Conservation (phyloP, 2,888 invertebrate species). For the Pandemis heparana region DNA sequence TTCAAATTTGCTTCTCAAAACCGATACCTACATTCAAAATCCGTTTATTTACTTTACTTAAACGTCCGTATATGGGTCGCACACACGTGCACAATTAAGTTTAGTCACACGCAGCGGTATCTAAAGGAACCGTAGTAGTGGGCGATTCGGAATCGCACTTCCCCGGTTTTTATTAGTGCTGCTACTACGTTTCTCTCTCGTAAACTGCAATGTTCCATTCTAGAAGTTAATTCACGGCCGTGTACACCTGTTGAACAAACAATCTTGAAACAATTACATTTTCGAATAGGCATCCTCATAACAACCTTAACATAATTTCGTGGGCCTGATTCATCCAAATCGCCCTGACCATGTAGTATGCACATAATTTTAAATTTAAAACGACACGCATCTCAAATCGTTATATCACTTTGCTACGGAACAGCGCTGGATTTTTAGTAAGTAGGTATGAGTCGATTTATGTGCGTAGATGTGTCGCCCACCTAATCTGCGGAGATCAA, state of each 20-base stretch:
- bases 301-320: slow-evolving; percentile 35
- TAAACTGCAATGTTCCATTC: slow-evolving; percentile 3
- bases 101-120: too few species aligned
- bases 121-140: too few species aligned
- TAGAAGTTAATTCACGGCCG: slow-evolving; percentile 12
- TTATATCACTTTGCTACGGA: slow-evolving; percentile 9
- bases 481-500: not conserved
- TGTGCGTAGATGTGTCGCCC: slow-evolving; percentile 15
- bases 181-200: not conserved
- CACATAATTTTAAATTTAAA: slow-evolving; percentile 16
- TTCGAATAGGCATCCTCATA: slow-evolving; percentile 4
- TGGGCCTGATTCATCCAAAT: slow-evolving; percentile 15
- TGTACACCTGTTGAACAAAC: slow-evolving; percentile 27
- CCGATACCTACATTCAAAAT: too few species aligned
- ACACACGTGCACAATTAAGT: too few species aligned
- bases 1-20: too few species aligned
- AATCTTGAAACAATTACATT: not conserved
- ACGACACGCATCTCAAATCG: slow-evolving; percentile 7
- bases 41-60: too few species aligned
- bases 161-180: not conserved
- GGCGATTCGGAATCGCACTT: too few species aligned
- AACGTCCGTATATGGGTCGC: too few species aligned
- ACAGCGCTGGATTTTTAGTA: slow-evolving; percentile 12
- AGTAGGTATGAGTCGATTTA: slow-evolving; percentile 12
- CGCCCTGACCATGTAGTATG: slow-evolving; percentile 4